These are phyloP conservation scores for Lophius piscatorius DNA, from an alignment of 2,113 vertebrate genomes.

Conservation along the genomic window DNA sequence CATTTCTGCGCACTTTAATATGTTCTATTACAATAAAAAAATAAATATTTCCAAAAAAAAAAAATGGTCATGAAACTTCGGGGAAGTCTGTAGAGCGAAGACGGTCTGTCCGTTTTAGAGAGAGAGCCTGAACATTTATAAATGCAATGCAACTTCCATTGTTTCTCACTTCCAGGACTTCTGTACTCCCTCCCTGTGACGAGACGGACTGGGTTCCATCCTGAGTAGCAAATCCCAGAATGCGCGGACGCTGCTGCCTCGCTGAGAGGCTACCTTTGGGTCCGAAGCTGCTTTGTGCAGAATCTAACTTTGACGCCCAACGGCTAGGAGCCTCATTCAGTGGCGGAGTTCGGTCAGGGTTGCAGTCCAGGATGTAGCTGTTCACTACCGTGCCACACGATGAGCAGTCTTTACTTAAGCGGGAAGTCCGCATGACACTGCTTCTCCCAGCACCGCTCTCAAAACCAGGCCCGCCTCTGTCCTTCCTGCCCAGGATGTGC, in stretches of 20 bases:
- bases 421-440: constrained; percentile 62
- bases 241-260: constrained; percentile 24
- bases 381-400: constrained; percentile 75
- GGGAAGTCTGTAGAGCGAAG: constrained; percentile 38
- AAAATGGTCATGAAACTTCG: constrained; percentile 63
- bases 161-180: constrained; percentile 55
- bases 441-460: constrained; percentile 39
- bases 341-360: constrained; percentile 53
- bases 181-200: constrained; percentile 12
- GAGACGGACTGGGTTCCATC: constrained; percentile 15
- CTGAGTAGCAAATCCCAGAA: constrained; percentile 22
- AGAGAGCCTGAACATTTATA: constrained; percentile 59
- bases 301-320: constrained; percentile 38
- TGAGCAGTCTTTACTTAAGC: constrained; percentile 68
- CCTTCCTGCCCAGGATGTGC: constrained; percentile 78
- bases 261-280: constrained; percentile 73
- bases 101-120: constrained; percentile 32
- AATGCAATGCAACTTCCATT: constrained; percentile 48
- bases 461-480: constrained; percentile 39
- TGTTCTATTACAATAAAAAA: too few relatives aligned
- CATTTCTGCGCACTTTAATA: neutral
- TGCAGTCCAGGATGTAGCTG: constrained; percentile 66
- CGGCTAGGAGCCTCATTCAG: constrained; percentile 33
- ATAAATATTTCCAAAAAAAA: too few relatives aligned
- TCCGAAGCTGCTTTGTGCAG: constrained; percentile 53